phyloP scores from a whole-genome alignment of 2,888 invertebrate species.

The Copidosoma aretas region DNA sequence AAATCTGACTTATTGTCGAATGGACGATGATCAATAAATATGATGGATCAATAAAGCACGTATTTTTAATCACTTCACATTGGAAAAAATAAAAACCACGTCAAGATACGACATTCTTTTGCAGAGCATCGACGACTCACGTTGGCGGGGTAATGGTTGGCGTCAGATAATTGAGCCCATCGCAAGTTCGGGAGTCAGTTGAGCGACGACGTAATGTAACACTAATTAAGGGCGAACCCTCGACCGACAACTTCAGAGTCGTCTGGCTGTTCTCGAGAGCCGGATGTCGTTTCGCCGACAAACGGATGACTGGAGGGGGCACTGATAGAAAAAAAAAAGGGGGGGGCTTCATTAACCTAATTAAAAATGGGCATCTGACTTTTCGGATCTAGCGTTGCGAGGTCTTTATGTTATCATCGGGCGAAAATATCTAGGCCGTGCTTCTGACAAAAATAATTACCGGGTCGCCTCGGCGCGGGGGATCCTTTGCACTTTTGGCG shows the following conservation, averaged over 20 bases:
- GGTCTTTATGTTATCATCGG: neutral
- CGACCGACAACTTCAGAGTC: neutral
- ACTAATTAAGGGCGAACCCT: slow-evolving; percentile 14
- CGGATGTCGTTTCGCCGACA: neutral
- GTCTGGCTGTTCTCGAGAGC: slow-evolving; percentile 1
- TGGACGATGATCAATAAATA: too few species aligned
- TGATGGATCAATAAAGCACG: too few species aligned
- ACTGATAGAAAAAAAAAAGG: neutral
- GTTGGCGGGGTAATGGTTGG: too few species aligned
- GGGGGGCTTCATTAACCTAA: slow-evolving; percentile 25
- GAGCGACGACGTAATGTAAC: slow-evolving; percentile 11
- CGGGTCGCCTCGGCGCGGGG: neutral
- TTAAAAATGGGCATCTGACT: neutral
- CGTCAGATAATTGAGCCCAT: too few species aligned
- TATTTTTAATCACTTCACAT: too few species aligned
- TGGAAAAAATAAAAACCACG: too few species aligned
- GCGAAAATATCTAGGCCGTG: neutral
- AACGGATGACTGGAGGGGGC: neutral
- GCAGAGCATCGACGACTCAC: too few species aligned
- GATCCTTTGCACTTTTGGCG: too few species aligned
- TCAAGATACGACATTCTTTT: too few species aligned
- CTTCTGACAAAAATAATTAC: neutral
- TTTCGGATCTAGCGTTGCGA: neutral
- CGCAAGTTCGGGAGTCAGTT: too few species aligned
- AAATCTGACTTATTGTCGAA: too few species aligned